A percentile compares a stretch with the other conserved stretches of the same genome.
Evolutionary conservation across 2,888 invertebrate species (phyloP).

Genomic region (Melolontha melolontha): DNA sequence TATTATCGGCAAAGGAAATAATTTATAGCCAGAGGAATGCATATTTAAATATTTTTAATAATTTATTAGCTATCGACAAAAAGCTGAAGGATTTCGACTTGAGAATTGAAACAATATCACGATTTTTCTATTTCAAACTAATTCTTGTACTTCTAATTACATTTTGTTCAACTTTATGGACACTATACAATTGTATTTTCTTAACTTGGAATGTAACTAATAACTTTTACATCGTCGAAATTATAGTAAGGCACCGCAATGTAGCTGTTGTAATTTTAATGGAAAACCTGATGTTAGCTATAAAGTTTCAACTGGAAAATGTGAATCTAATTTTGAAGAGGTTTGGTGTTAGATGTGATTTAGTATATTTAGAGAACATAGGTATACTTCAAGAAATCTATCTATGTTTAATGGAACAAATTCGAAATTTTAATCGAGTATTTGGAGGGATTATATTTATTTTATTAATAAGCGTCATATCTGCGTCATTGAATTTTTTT

Average conservation of each 20-base stretch:
- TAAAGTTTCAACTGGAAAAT: background rate
- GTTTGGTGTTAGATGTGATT: background rate
- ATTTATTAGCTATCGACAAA: background rate
- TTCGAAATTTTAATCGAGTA: background rate
- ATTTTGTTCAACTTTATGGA: background rate
- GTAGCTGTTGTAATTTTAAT: constrained; percentile 2
- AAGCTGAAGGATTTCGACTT: background rate
- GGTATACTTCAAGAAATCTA: background rate
- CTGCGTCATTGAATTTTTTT: too few species aligned
- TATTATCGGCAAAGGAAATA: background rate
- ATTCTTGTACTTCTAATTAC: background rate
- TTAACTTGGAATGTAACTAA: background rate
- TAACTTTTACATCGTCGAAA: background rate
- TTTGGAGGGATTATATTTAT: too few species aligned
- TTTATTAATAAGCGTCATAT: too few species aligned
- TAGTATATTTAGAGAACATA: background rate
- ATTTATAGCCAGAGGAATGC: background rate
- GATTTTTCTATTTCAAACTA: background rate
- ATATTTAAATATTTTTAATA: constrained; percentile 2
- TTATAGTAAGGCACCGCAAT: background rate
- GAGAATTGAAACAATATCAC: background rate
- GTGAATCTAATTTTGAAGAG: constrained; percentile 2
- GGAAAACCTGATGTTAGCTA: background rate
- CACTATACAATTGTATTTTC: background rate
- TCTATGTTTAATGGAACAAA: background rate